phyloP scores from a whole-genome alignment of 2,113 vertebrate species.

The Chiloscyllium plagiosum region DNA sequence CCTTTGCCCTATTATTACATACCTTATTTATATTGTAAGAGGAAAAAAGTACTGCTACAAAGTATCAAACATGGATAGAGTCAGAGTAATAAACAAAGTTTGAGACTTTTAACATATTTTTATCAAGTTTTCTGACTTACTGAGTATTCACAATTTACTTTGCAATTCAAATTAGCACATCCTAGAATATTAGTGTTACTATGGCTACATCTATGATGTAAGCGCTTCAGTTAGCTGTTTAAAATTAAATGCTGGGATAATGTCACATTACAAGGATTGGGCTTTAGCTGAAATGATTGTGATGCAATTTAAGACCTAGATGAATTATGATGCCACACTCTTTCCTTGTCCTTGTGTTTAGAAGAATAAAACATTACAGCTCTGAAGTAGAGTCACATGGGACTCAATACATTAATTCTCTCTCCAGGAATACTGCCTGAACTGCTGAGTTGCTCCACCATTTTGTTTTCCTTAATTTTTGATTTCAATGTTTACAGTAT shows the following conservation, averaged over 20 bases:
- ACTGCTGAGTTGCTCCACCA: not conserved
- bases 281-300: not conserved
- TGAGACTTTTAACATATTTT: not conserved
- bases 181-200: not conserved
- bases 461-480: not conserved
- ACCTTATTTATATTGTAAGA: not conserved
- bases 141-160: not conserved
- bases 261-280: not conserved
- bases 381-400: not conserved
- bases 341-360: not conserved
- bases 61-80: not conserved
- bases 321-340: not conserved
- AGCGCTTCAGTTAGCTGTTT: constrained; percentile 1
- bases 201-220: not conserved
- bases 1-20: not conserved
- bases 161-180: constrained; percentile 4
- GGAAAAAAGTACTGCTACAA: not conserved
- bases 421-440: not conserved
- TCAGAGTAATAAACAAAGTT: not conserved
- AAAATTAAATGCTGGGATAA: constrained; percentile 9
- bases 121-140: not conserved
- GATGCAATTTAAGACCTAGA: not conserved
- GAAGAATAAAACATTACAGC: not conserved
- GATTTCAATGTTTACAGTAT: not conserved
- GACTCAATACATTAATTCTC: not conserved